Evolutionary conservation across 2,888 invertebrate genomes (phyloP), one percentile per base, ranked within the genome.

Genomic region (Agelastica alni): DNA sequence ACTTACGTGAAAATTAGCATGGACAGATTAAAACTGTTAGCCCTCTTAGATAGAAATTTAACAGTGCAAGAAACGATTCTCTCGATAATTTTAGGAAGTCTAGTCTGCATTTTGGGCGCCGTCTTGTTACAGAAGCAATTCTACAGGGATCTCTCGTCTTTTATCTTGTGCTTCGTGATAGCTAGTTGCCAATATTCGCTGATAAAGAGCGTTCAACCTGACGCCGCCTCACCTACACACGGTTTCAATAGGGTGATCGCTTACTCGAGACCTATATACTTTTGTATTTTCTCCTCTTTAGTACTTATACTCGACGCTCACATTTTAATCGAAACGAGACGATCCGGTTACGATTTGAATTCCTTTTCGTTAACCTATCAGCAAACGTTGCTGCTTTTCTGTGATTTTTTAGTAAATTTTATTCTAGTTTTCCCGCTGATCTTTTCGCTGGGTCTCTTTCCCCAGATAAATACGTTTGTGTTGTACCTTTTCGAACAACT

Each of bases 201-300:
- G 62, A 78, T 97, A 60, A 98, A 97, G 79, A 96, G 96, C 64
- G 99, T 99, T 1, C 99, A 99, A 72, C 99, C 99, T 0, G 99
- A 99, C 77, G 96, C 98, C 0, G 92, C 98, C 0, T 98, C 98
- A 2, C 98, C 99, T 0, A 96, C 96, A 30, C 99, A 99, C 76
- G 97, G 97, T 7, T 97, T 95, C 72, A 98, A 98, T 75, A 87
- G 93, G 68, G 87, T 96, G 67, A 94, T 96, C 28, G 91, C 94
- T 26, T 96, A 94, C 75, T 94, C 94, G 14, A 84, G 96, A 58
- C 93, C 97, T 3, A 89, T 96, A 10, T 98, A 97, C 77, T 98
- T 96, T 72, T 92, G 92, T 67, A 70, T 96, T 31, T 90, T 91
- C 69, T 85, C 88, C 4, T 80, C 73, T 66, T 56, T 76, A 39